A percentile compares a stretch with the other conserved stretches of the same genome.
Conservation (phyloP, 2,888 invertebrate species). For the Encarsia formosa region DNA sequence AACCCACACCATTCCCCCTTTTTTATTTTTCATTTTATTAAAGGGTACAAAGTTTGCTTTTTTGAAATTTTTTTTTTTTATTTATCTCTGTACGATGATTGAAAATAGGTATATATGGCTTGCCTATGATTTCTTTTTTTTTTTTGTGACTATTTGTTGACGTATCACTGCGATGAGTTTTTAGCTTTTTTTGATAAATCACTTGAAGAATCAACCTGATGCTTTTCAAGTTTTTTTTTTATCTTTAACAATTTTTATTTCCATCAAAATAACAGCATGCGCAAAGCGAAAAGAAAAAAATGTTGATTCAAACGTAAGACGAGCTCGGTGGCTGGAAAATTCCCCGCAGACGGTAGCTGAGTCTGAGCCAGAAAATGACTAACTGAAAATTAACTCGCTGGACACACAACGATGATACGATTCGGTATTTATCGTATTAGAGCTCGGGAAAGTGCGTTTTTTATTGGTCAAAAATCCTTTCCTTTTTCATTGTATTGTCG, state of each 20-base stretch:
- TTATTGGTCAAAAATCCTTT: slow-evolving; percentile 14
- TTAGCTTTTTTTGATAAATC: no score
- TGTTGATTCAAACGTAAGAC: no score
- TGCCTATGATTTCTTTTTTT: neutral
- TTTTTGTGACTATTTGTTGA: no score
- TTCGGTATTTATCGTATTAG: slow-evolving; percentile 18
- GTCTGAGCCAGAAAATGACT: slow-evolving; percentile 18
- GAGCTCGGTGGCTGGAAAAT: slow-evolving; percentile 18
- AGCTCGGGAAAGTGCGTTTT: slow-evolving; percentile 5
- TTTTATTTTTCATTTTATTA: neutral
- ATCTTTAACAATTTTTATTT: no score
- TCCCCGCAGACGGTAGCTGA: slow-evolving; percentile 1
- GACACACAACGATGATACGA: slow-evolving; percentile 21
- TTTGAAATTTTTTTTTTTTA: slow-evolving; percentile 5
- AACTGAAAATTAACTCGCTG: slow-evolving; percentile 24
- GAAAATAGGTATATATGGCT: neutral
- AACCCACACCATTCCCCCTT: neutral
- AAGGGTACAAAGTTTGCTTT: neutral
- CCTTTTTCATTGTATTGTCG: neutral
- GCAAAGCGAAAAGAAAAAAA: no score
- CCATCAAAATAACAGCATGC: no score
- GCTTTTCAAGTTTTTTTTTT: no score
- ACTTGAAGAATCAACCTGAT: no score
- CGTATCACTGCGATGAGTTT: no score
- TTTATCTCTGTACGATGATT: no score